A percentile compares a stretch with the other conserved stretches of the same genome.
These are phyloP conservation scores for Trimorus sp. DNA, from an alignment of 2,888 invertebrate genomes.

Conservation along the genomic window DNA sequence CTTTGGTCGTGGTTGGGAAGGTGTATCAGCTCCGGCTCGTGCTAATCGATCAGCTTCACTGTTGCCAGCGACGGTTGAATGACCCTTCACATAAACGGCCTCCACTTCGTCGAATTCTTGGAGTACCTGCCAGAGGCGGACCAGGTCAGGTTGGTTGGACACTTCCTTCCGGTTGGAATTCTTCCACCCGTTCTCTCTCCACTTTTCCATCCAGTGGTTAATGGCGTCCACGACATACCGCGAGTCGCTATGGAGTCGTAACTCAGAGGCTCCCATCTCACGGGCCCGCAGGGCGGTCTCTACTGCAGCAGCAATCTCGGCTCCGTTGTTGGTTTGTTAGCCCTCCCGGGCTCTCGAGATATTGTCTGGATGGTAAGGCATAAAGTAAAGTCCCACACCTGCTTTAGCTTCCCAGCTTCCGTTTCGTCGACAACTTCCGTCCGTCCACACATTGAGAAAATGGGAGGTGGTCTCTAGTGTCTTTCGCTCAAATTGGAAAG, in stretches of 20 bases:
- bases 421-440: constrained; percentile 18
- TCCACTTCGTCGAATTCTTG: constrained; percentile 1
- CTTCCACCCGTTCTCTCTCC: constrained; percentile 8
- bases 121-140: not conserved
- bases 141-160: not conserved
- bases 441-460: constrained; percentile 16
- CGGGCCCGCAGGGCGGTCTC: not conserved
- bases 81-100: constrained; percentile 3
- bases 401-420: not conserved
- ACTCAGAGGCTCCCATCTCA: not conserved
- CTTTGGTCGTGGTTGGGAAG: no score
- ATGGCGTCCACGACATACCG: not conserved
- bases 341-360: not conserved
- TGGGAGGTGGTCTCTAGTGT: no score
- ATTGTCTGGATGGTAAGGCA: not conserved
- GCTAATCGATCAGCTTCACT: not conserved
- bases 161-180: not conserved
- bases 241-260: not conserved
- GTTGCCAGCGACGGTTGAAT: not conserved
- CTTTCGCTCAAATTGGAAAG: no score
- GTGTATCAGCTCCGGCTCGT: not conserved
- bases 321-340: constrained; percentile 19
- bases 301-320: constrained; percentile 18
- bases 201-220: not conserved
- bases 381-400: no score